Conservation (phyloP, 2,113 vertebrate species). For the Cyanoramphus novaezelandiae region DNA sequence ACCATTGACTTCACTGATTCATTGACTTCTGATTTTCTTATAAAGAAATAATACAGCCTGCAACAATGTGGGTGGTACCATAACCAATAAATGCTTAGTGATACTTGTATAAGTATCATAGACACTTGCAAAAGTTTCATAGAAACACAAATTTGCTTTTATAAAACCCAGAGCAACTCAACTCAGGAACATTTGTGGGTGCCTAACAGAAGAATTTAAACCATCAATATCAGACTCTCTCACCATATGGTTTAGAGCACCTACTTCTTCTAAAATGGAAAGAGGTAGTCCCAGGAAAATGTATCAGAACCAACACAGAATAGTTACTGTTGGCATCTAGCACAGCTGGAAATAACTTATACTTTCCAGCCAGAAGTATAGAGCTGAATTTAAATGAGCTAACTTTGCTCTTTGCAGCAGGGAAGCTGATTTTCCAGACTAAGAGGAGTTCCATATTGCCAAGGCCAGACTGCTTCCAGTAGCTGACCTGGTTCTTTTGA, state of each 20-base stretch:
- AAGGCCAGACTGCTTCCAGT: background rate
- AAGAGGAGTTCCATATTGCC: background rate
- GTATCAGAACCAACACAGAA: background rate
- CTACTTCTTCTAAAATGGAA: background rate
- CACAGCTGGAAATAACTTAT: constrained; percentile 4
- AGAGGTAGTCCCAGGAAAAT: background rate
- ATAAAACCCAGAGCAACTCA: background rate
- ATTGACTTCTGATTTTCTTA: background rate
- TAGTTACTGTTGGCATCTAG: background rate
- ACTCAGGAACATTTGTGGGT: background rate
- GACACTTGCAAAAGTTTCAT: background rate
- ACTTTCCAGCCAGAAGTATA: background rate
- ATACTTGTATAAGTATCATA: background rate
- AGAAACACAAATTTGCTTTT: background rate
- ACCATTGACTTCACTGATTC: background rate
- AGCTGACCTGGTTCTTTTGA: background rate
- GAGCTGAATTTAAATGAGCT: background rate
- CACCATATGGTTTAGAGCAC: background rate
- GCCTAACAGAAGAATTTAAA: background rate
- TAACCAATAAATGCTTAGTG: background rate
- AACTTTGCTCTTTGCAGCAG: background rate
- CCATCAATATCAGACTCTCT: background rate
- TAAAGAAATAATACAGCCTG: background rate
- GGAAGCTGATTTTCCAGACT: background rate
- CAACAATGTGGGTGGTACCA: background rate